Evolutionary conservation across 1,140 invertebrate species (phyloP).

Genomic region (Augochlora pura): DNA sequence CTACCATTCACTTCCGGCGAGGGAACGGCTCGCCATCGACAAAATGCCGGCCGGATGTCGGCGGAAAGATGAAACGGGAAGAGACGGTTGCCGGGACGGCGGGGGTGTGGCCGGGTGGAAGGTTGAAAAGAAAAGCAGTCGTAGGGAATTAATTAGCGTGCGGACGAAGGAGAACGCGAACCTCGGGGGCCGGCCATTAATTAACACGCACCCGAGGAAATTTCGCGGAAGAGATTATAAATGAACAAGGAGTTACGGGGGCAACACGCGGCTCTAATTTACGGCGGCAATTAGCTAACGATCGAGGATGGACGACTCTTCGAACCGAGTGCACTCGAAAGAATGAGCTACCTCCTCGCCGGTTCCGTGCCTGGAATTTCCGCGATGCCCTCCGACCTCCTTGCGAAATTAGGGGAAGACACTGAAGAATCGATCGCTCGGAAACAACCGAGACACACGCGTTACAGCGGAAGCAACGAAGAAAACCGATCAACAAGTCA

Average conservation of each 20-base stretch:
- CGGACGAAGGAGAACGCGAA: conserved; percentile 9
- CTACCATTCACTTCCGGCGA: background rate
- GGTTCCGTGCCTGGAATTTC: background rate
- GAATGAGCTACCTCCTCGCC: conserved; percentile 5
- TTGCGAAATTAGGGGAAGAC: background rate
- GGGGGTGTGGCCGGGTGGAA: no score
- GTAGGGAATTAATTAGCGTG: conserved; percentile 51
- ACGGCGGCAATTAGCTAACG: conserved; percentile 52
- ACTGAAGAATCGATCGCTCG: no score
- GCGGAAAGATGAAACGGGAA: background rate
- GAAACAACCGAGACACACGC: no score
- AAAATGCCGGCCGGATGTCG: background rate
- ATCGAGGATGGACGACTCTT: conserved; percentile 43
- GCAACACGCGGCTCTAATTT: conserved; percentile 47
- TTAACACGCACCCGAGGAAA: conserved; percentile 59
- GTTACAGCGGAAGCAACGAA: no score
- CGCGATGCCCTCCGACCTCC: background rate
- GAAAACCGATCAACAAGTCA: no score
- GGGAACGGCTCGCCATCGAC: conserved; percentile 1
- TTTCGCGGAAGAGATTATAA: conserved; percentile 61
- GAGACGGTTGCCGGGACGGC: no score
- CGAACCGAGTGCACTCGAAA: conserved; percentile 38
- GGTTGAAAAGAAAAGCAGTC: conserved; percentile 1
- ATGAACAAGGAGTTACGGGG: conserved; percentile 52
- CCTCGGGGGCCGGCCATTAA: conserved; percentile 46